Base-by-base conservation (phyloP, 2,888 invertebrate genomes). In the Tenthredo mesomela region DNA sequence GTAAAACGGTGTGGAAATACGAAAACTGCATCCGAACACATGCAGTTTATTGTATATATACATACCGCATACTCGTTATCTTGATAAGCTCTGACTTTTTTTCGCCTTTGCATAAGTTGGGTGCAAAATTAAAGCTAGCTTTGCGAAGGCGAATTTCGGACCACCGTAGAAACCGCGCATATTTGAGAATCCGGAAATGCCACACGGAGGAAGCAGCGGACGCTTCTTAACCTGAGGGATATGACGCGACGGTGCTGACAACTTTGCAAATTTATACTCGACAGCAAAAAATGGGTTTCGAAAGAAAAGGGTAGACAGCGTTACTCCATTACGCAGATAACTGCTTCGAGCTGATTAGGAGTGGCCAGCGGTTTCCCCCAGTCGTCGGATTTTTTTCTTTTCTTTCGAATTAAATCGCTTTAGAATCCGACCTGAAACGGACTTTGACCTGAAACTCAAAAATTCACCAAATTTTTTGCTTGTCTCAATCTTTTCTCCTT, bases 311-410 rank as follows among this genome's bases (percentile, higher is more conserved):
- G 67, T 33, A 25, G 37, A 82, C 82, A 82, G 33, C 70, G 82
- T 67, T 47, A 70, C 82, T 65, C 67, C 65, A 70, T 82, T 67
- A 70, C 82, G 29, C 12, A 70, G 70, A 82, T 82, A 82, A 67
- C 67, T 67, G 25, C 70, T 80, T 7, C 21, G 21, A 21, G 65
- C 43, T 82, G 67, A 82, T 82, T 82, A 70, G 67, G 33, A 21
- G 33, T 47, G 47, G 67, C 29, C 37, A 15, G 67, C 1, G 67
- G 47, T 70, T 67, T 15, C 6, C 61, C 10, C 12, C 40, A 7
- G 61, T 58, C 40, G 9, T n/a, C n/a, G 18, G 37, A 33, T 25
- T 67, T 82, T 70, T 50, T 70, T 21, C 47, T 67, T 33, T 43
- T 33, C 54, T 18, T 33, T 18, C 29, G 5, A 54, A 12, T 25